Evolutionary conservation across 2,888 invertebrate species (phyloP).

Genomic region (Cataglyphis livida): DNA sequence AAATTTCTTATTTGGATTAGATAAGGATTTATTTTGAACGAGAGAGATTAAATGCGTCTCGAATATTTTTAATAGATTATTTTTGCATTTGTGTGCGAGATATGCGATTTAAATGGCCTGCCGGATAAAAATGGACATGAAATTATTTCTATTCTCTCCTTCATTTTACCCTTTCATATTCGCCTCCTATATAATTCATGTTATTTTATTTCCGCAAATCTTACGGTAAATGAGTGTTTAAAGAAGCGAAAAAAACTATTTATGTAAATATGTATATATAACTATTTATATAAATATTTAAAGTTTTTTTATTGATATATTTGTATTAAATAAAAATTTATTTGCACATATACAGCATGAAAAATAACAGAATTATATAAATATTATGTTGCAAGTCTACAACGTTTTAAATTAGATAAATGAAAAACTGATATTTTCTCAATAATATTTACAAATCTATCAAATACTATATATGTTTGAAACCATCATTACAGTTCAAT

Average conservation of each 20-base stretch:
- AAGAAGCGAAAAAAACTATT: conserved; percentile 52
- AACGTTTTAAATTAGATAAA: conserved; percentile 56
- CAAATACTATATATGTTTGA: background rate
- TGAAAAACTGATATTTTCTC: conserved; percentile 44
- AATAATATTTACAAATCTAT: conserved; percentile 55
- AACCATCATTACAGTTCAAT: background rate
- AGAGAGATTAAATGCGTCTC: background rate
- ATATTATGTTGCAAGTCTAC: conserved; percentile 45
- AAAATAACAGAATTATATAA: conserved; percentile 54
- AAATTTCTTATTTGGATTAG: background rate
- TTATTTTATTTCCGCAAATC: background rate
- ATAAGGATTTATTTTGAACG: background rate
- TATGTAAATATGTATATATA: conserved; percentile 70
- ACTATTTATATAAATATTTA: conserved; percentile 73
- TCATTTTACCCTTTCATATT: conserved; percentile 15
- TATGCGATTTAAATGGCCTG: conserved; percentile 27
- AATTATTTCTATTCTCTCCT: conserved; percentile 38
- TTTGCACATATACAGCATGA: conserved; percentile 59
- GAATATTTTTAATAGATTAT: conserved; percentile 20
- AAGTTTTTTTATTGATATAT: conserved; percentile 64
- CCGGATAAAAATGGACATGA: conserved; percentile 58
- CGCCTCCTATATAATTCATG: background rate
- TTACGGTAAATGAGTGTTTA: conserved; percentile 8
- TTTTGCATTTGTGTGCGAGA: background rate
- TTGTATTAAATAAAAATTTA: conserved; percentile 65